Base-by-base conservation (phyloP, 1,140 invertebrate species). In the Colletes gigas region DNA sequence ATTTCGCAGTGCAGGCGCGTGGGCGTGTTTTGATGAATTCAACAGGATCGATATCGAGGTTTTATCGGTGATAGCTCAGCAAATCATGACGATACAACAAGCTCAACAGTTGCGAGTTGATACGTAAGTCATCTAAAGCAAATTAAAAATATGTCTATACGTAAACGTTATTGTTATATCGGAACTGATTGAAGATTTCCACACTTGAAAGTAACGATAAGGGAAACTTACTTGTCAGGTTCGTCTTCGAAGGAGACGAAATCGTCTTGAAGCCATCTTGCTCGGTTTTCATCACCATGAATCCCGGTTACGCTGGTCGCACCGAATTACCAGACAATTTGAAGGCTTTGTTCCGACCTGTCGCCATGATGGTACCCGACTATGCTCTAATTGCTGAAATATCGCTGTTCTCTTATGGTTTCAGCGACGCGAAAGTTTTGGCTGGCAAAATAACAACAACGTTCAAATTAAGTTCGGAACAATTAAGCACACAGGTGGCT, bases 11-110 rank as follows among this genome's bases (percentile, higher is more conserved):
- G 95, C 96, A 69, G 96, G 96, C 7, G 96, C 96, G 0, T 97
- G 96, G 96, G 95, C 95, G 0, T 97, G 96, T 85, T 96, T 97
- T 89, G 96, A 97, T 86, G 96, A 97, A 91, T 97, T 97, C 84
- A 97, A 97, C 89, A 91, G 95, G 41, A 96, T 97, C 82, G 95
- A 97, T 87, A 93, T 96, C 21, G 96, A 96, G 89, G 95, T 95
- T 4, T 82, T 95, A 1, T 95, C 95, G 3, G 95, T 95, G 0
- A 93, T 95, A 19, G 95, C 95, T 0, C 94, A 95, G 84, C 95
- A 96, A 90, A 94, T 95, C 15, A 92, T 93, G 89, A 96, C 95
- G 10, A 96, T 97, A 74, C 94, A 95, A 79, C 94, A 94, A 76
- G 94, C 94, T 0, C 94, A 94, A 78, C 92, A 93, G 62, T 87